Evolutionary conservation across 2,888 invertebrate genomes (phyloP), one percentile per base, ranked within the genome.

Genomic region (Torymus auratus): DNA sequence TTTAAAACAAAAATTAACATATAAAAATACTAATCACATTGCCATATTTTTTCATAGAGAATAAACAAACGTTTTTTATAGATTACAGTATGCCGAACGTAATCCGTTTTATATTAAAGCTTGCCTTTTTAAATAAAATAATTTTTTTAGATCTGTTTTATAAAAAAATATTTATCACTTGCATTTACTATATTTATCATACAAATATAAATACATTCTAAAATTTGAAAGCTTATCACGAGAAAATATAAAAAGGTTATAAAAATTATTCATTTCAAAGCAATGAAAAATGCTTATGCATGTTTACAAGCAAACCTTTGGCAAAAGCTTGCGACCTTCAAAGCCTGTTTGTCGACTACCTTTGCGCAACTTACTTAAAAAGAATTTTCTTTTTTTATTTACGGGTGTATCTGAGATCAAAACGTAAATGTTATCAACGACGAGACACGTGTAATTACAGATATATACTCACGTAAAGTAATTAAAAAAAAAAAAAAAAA

Each of bases 391-490:
- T 55, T 77, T 10, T 23, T 64, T 12, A 7, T 80, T 69, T 15
- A 62, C 68, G 3, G 64, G 52, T 62, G 71, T 64, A 52, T 61
- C 20, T 82, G 75, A 82, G 82, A 82, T 82, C 72, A 72, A 71
- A 80, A 80, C 14, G 11, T 82, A 76, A 78, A 28, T 64, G 28
- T 56, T 23, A 75, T 71, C 62, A 71, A 71, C 55, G 58, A 72
- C 52, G 50, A 67, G 50, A 77, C 28, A 65, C 55, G 61, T 55
- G 23, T 71, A 68, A 14, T 71, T 55, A 73, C 58, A 61, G 14
- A 20, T 60, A n/a, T 50, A 64, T 28, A 64, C 60, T 28, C 28
- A 71, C 17, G 71, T 71, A 70, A 70, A 56, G n/a, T 7, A 41
- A 41, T n/a, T 71, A 50, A 41, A 58, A 76, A 71, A 77, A 76